phyloP scores from a whole-genome alignment of 2,888 invertebrate species.

The Melinaea menophilus region DNA sequence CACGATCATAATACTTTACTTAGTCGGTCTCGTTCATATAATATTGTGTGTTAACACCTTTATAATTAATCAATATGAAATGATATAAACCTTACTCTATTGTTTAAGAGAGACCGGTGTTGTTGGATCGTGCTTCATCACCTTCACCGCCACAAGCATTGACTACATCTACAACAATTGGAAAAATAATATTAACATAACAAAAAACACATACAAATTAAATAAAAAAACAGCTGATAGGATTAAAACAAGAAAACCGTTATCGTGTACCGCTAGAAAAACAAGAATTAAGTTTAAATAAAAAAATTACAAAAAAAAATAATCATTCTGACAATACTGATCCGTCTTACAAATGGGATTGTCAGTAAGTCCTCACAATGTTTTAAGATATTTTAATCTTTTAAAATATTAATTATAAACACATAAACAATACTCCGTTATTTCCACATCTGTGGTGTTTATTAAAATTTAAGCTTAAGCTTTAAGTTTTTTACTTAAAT shows the following conservation, averaged over 20 bases:
- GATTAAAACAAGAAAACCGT: slow-evolving; percentile 26
- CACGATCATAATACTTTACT: slow-evolving; percentile 25
- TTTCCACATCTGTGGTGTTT: background rate
- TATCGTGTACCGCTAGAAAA: slow-evolving; percentile 19
- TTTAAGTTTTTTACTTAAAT: too few relatives aligned
- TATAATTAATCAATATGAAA: slow-evolving; percentile 23
- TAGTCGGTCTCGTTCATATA: slow-evolving; percentile 10
- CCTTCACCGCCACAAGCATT: slow-evolving; percentile 92
- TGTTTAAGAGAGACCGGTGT: slow-evolving; percentile 77
- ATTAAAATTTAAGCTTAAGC: too few relatives aligned
- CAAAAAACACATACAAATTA: slow-evolving; percentile 25
- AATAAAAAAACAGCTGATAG: background rate
- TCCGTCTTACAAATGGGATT: slow-evolving; percentile 2
- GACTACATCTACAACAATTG: slow-evolving; percentile 89
- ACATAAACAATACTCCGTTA: background rate
- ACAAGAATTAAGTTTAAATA: slow-evolving; percentile 17
- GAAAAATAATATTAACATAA: slow-evolving; percentile 63
- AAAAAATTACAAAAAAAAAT: slow-evolving; percentile 22
- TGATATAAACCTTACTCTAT: slow-evolving; percentile 69
- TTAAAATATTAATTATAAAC: slow-evolving; percentile 1
- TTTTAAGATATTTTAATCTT: background rate
- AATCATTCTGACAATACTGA: background rate
- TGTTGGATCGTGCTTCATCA: slow-evolving; percentile 80
- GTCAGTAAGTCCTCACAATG: background rate
- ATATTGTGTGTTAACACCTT: background rate